Evolutionary conservation across 2,797 vertebrate species (phyloP).

Genomic region (Tragelaphus oryx): DNA sequence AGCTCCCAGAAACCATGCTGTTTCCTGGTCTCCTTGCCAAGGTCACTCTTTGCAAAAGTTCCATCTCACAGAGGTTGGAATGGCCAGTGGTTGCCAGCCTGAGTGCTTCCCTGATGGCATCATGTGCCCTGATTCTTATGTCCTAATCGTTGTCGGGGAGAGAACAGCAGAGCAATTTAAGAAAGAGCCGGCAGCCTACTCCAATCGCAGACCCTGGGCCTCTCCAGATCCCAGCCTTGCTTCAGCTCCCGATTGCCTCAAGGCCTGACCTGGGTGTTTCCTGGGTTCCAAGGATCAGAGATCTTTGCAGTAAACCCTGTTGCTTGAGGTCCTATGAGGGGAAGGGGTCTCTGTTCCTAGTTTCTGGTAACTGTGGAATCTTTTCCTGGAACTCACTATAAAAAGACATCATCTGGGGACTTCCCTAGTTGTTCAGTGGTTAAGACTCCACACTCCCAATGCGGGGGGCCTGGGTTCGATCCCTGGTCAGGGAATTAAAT

Average conservation of each 20-base stretch:
- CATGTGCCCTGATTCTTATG: neutral
- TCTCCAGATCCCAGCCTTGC: rapidly evolving
- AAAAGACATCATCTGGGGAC: neutral
- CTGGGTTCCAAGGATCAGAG: neutral
- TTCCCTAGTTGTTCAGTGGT: neutral
- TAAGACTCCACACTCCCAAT: neutral
- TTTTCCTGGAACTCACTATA: neutral
- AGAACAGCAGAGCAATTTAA: neutral
- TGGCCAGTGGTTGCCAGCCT: neutral
- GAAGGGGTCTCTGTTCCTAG: neutral
- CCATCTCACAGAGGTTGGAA: neutral
- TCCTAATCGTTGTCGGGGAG: neutral
- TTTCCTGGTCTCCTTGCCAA: neutral
- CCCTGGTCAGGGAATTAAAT: neutral
- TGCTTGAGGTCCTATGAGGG: neutral
- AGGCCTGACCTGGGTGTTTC: neutral
- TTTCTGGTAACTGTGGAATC: neutral
- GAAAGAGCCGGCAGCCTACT: neutral
- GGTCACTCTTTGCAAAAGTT: neutral
- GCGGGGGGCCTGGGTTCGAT: neutral
- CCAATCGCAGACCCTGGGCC: no score
- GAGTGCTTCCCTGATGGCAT: neutral
- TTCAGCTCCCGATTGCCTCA: neutral
- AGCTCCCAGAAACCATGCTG: neutral
- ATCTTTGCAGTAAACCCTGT: neutral